These are phyloP conservation scores for Misgurnus anguillicaudatus DNA, from an alignment of 2,113 vertebrate genomes.

Conservation along the genomic window DNA sequence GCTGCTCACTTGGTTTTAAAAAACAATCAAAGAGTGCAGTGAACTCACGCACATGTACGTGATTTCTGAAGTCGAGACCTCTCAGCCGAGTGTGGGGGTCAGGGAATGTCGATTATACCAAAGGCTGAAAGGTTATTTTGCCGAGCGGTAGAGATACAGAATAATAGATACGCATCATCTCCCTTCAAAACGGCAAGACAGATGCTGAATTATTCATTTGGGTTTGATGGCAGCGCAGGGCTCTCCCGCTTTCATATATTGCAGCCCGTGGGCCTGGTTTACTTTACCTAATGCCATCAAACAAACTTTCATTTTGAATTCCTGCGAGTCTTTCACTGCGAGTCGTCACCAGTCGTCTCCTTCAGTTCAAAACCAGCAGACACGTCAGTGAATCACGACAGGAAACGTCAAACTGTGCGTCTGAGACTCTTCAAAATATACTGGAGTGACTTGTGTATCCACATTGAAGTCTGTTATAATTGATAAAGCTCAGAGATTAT, in stretches of 20 bases:
- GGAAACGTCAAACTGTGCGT: neutral
- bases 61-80: constrained; percentile 24
- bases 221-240: constrained; percentile 22
- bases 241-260: constrained; percentile 27
- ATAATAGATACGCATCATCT: constrained; percentile 45
- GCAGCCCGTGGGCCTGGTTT: constrained; percentile 16
- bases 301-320: constrained; percentile 37
- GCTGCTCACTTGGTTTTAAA: neutral
- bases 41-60: neutral
- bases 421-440: neutral
- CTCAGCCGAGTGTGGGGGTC: constrained; percentile 6
- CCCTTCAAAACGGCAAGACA: constrained; percentile 42
- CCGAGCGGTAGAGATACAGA: constrained; percentile 19
- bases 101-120: constrained; percentile 17
- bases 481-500: neutral
- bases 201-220: constrained; percentile 51
- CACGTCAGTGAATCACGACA: neutral
- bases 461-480: neutral
- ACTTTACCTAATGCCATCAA: constrained; percentile 28
- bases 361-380: constrained; percentile 6
- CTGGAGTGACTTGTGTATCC: neutral
- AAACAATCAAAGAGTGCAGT: neutral
- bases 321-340: neutral
- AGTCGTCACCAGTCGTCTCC: neutral
- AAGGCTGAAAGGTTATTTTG: constrained; percentile 26